These are phyloP conservation scores for Acheta domesticus DNA, from an alignment of 2,888 invertebrate genomes.

Conservation along the genomic window DNA sequence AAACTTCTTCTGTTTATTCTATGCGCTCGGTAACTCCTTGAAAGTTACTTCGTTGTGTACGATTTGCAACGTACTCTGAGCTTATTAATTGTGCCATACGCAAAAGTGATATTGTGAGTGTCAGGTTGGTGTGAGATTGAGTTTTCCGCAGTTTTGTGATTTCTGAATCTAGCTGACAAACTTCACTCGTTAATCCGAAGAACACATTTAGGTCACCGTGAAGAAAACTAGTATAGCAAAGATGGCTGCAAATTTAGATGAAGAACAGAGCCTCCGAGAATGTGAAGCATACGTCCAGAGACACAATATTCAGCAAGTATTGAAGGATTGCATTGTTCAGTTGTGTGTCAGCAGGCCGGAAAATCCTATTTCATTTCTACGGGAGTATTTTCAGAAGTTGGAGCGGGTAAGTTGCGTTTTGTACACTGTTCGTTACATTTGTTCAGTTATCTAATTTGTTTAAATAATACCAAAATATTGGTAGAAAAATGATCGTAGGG, in stretches of 20 bases:
- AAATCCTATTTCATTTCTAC: conserved; percentile 91
- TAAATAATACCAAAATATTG: no score
- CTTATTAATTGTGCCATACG: conserved; percentile 7
- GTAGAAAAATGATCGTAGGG: no score
- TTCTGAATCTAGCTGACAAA: not conserved
- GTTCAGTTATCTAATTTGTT: no score
- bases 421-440: not conserved
- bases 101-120: not conserved
- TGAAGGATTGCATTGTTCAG: conserved; percentile 97
- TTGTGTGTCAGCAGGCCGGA: conserved; percentile 95
- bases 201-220: conserved; percentile 7
- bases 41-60: conserved; percentile 18
- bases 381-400: conserved; percentile 97
- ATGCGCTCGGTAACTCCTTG: not conserved
- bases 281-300: conserved; percentile 97
- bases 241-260: conserved; percentile 60
- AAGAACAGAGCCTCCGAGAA: conserved; percentile 93
- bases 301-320: conserved; percentile 92
- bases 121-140: not conserved
- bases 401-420: conserved; percentile 78
- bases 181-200: not conserved
- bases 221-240: conserved; percentile 25
- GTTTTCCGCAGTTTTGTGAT: not conserved
- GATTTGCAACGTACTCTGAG: not conserved
- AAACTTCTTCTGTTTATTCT: not conserved